Base-by-base conservation (phyloP, 1,140 invertebrate species). In the Zophobas atratus region DNA sequence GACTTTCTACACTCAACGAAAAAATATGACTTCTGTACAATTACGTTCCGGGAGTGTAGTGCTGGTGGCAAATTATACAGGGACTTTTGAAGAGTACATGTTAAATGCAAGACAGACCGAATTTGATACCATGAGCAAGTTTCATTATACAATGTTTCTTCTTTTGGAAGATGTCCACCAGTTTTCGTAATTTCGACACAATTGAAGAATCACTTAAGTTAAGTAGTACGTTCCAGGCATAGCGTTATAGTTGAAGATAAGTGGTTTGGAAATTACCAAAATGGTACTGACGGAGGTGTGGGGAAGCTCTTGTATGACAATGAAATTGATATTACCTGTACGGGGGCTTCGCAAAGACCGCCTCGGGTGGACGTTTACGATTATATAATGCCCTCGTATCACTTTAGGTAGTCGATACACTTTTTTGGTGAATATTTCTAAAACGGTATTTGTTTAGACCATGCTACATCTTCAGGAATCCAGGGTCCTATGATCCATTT, bases 201-300 rank as follows among this genome's bases (percentile, higher is more conserved):
- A 36, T 67, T 67, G 38, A 20, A 20, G 20, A 20, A 20, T 20
- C 32, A 43, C 2, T n/a, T 36, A 60, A 36, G 38, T 5, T 20
- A 34, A 43, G 5, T 46, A 33, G 20, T 5, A 2, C 1, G 33
- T 67, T 67, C 8, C 6, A 67, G 60, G 20, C 60, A 67, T 39
- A 32, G 38, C 43, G 20, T 67, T 32, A 6, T 32, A 43, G 56
- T 73, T 38, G 49, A 53, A 33, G 20, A 73, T 6, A 73, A 55
- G 34, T 84, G 81, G 81, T 84, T 80, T 38, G 82, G 82, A 0
- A 82, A 82, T 70, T 78, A 57, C 4, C 76, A 77, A 6, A 79
- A 76, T 38, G 82, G 82, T 3, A 77, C 78, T 43, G 80, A 81
- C 39, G 80, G 70, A 8, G 82, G 82, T 6, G 36, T 84, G 1